These are phyloP conservation scores for Apostichopus californicus DNA, from an alignment of 35 echinoderm and acorn worm species.

Conservation along the genomic window DNA sequence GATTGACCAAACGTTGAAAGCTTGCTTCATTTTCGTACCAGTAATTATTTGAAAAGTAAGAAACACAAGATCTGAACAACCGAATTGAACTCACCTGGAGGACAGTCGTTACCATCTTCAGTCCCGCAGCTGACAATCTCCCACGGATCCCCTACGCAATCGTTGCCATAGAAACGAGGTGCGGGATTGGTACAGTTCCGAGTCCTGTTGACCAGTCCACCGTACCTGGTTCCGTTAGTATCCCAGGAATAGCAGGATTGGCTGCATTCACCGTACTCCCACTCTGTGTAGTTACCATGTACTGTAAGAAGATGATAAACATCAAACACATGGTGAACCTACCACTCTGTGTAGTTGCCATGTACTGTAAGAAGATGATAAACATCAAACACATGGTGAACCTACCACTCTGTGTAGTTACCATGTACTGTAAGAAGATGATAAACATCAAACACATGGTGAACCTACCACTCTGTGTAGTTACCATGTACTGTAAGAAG, in stretches of 20 bases:
- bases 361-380: conserved; percentile 40
- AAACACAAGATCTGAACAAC: no score
- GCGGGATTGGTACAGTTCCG: conserved; percentile 72
- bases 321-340: neutral
- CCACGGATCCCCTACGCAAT: conserved; percentile 58
- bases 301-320: conserved; percentile 19
- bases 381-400: neutral
- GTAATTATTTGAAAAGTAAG: no score
- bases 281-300: conserved; percentile 77
- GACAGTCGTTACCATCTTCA: conserved; percentile 79
- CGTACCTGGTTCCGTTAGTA: conserved; percentile 61
- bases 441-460: neutral
- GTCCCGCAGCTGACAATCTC: conserved; percentile 77
- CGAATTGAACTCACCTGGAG: conserved; percentile 57
- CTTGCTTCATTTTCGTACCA: no score
- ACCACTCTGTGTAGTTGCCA: conserved; percentile 78
- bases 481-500: conserved; percentile 65
- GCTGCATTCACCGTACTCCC: conserved; percentile 71
- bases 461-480: conserved; percentile 59
- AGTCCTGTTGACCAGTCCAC: conserved; percentile 65
- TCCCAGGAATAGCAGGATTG: conserved; percentile 79
- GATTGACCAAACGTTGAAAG: no score
- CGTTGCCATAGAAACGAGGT: conserved; percentile 64
- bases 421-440: conserved; percentile 59
- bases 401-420: conserved; percentile 69